Evolutionary conservation across 2,888 invertebrate species (phyloP), one percentile per base, ranked within the genome.

Genomic region (Apamea epomidion): DNA sequence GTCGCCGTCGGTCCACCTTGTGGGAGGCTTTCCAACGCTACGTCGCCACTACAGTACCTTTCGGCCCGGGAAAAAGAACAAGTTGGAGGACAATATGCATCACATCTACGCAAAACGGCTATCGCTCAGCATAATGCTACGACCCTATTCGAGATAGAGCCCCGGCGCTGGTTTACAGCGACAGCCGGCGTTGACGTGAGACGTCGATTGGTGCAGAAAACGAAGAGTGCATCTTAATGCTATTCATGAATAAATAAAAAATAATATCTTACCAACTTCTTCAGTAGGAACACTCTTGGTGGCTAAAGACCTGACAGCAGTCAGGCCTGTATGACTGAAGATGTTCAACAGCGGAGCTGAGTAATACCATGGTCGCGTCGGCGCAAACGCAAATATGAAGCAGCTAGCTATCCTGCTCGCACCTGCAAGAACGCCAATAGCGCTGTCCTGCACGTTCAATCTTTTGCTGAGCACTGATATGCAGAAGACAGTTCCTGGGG

Each of bases 221-320:
- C 25, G 1, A n/a, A n/a, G 25, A 58, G 25, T 42, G n/a, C 25
- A 25, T 25, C 25, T 21, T 14, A 14, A 25, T 21, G 32, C 64
- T 62, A 21, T 21, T 21, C 48, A 8, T n/a, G 1, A 71, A 37
- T 37, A 25, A 51, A 54, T 18, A 37, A 51, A 21, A 54, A 37
- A 25, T 1, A 62, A 21, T 48, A 51, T 51, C 94, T 94, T 92
- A 96, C 97, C 97, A 85, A 97, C 94, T 96, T 97, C 97, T 85
- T 97, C 97, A 5, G 94, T 91, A 45, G 97, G 95, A 14, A 97
- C 97, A 85, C 97, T 94, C 89, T 97, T 97, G 0, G 97, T 97
- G 7, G 97, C 97, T 67, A 97, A 97, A 1, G 97, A 97, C 74
- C 97, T 93, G 76, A 97, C 95, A 1, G 97, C 97, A n/a, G 97